Conservation (phyloP, 2,113 vertebrate species). For the Romanogobio albipinnatus region DNA sequence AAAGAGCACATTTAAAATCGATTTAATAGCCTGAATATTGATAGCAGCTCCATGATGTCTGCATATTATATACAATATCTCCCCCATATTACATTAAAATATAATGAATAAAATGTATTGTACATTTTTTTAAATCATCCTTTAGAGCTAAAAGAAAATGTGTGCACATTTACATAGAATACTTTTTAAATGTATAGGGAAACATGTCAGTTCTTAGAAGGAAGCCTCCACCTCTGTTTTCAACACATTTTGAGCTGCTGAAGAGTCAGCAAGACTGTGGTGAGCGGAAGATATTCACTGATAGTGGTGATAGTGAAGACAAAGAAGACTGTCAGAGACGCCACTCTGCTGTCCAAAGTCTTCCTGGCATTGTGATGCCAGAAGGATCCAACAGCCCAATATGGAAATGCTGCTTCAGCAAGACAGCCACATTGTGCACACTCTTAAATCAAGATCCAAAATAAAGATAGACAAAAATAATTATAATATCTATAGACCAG, state of each 20-base stretch:
- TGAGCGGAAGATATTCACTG: constrained; percentile 29
- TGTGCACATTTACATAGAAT: background rate
- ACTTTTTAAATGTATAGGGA: background rate
- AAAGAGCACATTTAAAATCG: too few relatives aligned
- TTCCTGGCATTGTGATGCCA: constrained; percentile 37
- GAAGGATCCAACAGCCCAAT: constrained; percentile 11
- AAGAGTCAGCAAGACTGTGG: constrained; percentile 42
- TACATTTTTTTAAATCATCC: too few relatives aligned
- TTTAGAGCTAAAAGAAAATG: background rate
- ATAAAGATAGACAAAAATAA: background rate
- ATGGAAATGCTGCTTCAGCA: constrained; percentile 11
- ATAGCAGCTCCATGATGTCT: too few relatives aligned
- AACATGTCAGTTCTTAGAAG: background rate
- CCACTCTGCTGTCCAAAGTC: constrained; percentile 27
- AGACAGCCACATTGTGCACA: constrained; percentile 17
- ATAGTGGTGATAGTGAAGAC: constrained; percentile 36
- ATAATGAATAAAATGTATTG: too few relatives aligned
- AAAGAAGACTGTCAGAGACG: constrained; percentile 33
- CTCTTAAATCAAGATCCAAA: constrained; percentile 25
- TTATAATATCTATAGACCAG: constrained; percentile 5
- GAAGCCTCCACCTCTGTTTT: constrained; percentile 46
- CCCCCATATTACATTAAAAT: too few relatives aligned
- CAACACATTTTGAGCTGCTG: constrained; percentile 64
- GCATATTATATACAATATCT: too few relatives aligned
- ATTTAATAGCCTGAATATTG: too few relatives aligned